Conservation (phyloP, 2,888 invertebrate species). For the Acanthopleura granulata region DNA sequence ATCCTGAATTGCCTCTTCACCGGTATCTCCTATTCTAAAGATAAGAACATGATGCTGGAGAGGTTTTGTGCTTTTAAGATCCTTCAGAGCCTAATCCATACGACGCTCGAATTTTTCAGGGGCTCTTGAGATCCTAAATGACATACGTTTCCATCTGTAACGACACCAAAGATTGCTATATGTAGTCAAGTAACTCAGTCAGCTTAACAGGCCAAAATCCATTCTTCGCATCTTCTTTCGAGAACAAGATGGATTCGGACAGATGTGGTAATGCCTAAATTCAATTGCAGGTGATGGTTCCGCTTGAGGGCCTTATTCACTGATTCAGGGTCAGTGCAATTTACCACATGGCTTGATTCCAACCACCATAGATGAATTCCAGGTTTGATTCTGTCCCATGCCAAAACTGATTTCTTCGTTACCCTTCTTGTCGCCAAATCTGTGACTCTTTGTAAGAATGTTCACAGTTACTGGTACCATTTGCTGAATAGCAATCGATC, state of each 20-base stretch:
- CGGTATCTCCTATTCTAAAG: constrained; percentile 28
- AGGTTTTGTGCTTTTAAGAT: constrained; percentile 23
- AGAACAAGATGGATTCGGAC: constrained; percentile 11
- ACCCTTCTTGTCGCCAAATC: too few relatives aligned
- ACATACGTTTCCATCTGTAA: constrained; percentile 38
- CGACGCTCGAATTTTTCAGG: constrained; percentile 35
- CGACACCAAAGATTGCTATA: constrained; percentile 37
- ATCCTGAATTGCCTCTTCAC: constrained; percentile 24
- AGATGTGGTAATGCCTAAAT: too few relatives aligned
- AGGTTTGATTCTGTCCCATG: too few relatives aligned
- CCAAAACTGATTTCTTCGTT: too few relatives aligned
- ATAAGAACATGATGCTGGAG: constrained; percentile 29
- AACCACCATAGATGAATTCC: constrained; percentile 31
- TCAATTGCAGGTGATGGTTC: constrained; percentile 23
- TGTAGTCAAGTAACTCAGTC: constrained; percentile 30
- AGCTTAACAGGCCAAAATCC: constrained; percentile 30
- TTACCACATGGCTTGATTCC: constrained; percentile 23
- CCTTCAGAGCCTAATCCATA: constrained; percentile 18
- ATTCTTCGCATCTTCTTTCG: constrained; percentile 23
- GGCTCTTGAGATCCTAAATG: constrained; percentile 34
- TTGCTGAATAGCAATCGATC: background rate
- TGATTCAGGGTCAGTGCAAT: constrained; percentile 31
- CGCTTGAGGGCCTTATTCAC: constrained; percentile 27
- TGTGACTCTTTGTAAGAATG: background rate
- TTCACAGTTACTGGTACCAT: background rate